A percentile compares a stretch with the other conserved stretches of the same genome.
Evolutionary conservation across 2,113 vertebrate genomes (phyloP).

Genomic region (Machaerirhynchus nigripectus): DNA sequence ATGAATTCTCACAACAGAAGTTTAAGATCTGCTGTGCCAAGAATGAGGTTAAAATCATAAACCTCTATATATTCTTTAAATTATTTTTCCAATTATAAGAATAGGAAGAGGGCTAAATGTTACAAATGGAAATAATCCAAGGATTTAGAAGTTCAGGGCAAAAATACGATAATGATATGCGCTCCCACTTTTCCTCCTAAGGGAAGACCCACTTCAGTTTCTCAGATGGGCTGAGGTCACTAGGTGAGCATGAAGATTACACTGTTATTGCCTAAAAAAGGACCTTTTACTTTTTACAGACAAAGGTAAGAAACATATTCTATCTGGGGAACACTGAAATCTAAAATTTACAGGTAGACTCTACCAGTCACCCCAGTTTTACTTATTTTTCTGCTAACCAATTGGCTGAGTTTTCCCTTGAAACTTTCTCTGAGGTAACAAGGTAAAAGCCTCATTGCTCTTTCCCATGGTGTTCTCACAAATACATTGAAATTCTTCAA

Average conservation of each 20-base stretch:
- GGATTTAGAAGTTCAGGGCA: background rate
- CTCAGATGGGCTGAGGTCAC: background rate
- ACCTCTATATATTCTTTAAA: background rate
- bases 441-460: background rate
- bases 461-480: background rate
- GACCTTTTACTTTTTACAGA: background rate
- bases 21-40: background rate
- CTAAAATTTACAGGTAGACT: background rate
- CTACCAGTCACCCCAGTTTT: background rate
- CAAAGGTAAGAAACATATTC: background rate
- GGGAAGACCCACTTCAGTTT: background rate
- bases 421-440: background rate
- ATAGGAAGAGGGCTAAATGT: background rate
- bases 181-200: background rate
- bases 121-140: background rate
- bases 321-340: background rate
- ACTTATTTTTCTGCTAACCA: background rate
- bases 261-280: background rate
- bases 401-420: background rate
- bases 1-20: background rate
- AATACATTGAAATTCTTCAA: background rate
- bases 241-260: background rate
- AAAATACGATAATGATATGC: background rate
- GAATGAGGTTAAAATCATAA: background rate
- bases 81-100: background rate